Percentiles rank a stretch among this genome's conserved stretches.
These are phyloP conservation scores for Eriocheir sinensis DNA, from an alignment of 1,140 invertebrate genomes.

Conservation along the genomic window DNA sequence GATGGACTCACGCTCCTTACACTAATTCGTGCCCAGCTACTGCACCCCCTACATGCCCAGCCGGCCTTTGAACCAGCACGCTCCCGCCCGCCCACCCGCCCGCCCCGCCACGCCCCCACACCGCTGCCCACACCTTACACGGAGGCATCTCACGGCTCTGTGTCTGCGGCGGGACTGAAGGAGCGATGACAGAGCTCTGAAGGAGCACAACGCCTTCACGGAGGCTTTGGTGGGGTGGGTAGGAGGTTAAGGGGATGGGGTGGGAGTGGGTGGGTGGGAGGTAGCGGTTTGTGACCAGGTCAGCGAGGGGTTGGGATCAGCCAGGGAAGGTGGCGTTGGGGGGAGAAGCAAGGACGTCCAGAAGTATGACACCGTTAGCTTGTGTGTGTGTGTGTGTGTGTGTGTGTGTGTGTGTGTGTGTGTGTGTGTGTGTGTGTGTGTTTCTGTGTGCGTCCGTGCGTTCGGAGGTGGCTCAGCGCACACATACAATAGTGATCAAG, in stretches of 20 bases:
- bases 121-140: not conserved
- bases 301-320: not conserved
- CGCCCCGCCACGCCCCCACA: not conserved
- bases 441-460: not conserved
- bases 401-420: slow-evolving; percentile 22
- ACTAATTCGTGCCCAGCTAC: not conserved
- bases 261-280: not conserved
- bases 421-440: not conserved
- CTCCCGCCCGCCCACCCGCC: not conserved
- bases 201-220: not conserved
- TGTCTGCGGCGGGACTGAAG: not conserved
- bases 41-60: not conserved
- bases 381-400: slow-evolving; percentile 20
- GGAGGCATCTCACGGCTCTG: not conserved
- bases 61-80: not conserved
- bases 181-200: not conserved
- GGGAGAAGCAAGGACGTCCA: slow-evolving; percentile 1
- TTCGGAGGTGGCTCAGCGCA: not conserved
- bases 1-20: not conserved
- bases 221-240: not conserved
- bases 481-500: not conserved
- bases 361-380: slow-evolving; percentile 22
- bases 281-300: not conserved
- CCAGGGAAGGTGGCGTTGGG: not conserved
- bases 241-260: not conserved